These are phyloP conservation scores for Coilia nasus DNA, from an alignment of 2,797 vertebrate genomes.

Conservation along the genomic window DNA sequence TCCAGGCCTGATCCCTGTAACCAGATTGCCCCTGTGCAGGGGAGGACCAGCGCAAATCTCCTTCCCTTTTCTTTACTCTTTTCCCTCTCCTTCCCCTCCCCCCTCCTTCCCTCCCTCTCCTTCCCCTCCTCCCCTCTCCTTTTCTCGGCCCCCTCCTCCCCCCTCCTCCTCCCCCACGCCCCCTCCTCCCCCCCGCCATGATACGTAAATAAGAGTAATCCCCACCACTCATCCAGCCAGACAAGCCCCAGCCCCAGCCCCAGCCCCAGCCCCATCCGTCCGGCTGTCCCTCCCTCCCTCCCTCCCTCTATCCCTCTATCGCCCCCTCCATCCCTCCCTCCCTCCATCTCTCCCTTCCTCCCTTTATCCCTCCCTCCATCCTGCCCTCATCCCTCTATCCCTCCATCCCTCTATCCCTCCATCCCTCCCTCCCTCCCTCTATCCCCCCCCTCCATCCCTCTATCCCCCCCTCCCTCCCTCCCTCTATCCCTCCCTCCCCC, in stretches of 20 bases:
- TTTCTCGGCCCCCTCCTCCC: too few relatives aligned
- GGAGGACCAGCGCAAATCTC: constrained; percentile 58
- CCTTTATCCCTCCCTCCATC: too few relatives aligned
- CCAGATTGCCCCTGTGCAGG: constrained; percentile 52
- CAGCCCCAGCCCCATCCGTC: too few relatives aligned
- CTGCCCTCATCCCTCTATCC: too few relatives aligned
- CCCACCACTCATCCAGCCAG: constrained; percentile 45
- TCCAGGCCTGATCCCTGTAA: constrained; percentile 50
- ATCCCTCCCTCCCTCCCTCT: neutral
- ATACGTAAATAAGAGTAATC: constrained; percentile 53
- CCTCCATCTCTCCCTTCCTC: neutral
- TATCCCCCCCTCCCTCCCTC: neutral
- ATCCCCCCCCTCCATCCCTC: neutral
- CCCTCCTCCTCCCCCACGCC: too few relatives aligned
- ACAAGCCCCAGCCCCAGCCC: neutral
- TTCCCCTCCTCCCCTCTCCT: too few relatives aligned
- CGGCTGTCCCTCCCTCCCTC: constrained; percentile 24
- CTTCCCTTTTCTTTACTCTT: too few relatives aligned
- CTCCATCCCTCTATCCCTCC: too few relatives aligned
- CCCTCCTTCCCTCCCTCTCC: constrained; percentile 4
- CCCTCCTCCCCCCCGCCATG: constrained; percentile 48
- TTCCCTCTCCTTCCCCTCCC: constrained; percentile 22
- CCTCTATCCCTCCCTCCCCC: neutral
- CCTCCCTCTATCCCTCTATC: too few relatives aligned
- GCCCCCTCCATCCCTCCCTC: neutral